phyloP scores from a whole-genome alignment of 2,888 invertebrate genomes.

The Steinernema carpocapsae region DNA sequence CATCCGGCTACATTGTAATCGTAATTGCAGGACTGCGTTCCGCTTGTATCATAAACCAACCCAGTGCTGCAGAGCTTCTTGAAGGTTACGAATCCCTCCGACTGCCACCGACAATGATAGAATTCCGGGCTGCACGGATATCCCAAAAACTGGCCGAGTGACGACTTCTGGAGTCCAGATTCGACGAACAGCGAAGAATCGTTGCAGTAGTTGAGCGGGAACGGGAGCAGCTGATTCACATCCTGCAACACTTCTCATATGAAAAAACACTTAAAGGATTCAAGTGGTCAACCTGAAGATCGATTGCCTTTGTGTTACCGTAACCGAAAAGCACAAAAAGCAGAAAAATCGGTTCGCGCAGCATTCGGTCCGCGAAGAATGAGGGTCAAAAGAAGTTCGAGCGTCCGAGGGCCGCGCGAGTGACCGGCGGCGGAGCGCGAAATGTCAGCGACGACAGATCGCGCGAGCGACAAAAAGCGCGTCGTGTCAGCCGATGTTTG shows the following conservation, averaged over 20 bases:
- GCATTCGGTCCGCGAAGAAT: no score
- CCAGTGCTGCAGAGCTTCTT: constrained; percentile 62
- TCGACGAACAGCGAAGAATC: constrained; percentile 54
- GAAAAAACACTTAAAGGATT: background rate
- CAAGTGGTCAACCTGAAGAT: background rate
- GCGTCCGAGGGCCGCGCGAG: no score
- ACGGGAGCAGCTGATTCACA: constrained; percentile 47
- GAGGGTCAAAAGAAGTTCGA: no score
- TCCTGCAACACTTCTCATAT: constrained; percentile 34
- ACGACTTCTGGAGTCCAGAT: constrained; percentile 58
- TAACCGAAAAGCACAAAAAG: constrained; percentile 3
- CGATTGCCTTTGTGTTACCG: constrained; percentile 6
- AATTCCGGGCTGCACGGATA: constrained; percentile 66
- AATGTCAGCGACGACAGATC: no score
- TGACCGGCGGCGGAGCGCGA: no score
- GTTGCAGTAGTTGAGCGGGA: constrained; percentile 64
- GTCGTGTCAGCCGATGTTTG: no score
- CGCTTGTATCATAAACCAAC: constrained; percentile 66
- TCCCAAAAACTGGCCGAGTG: constrained; percentile 67
- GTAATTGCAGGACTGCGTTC: constrained; percentile 69
- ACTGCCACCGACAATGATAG: constrained; percentile 67
- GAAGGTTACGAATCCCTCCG: constrained; percentile 66
- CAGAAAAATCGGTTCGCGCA: background rate
- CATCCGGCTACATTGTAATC: constrained; percentile 68
- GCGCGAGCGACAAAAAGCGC: no score